Percentiles rank a stretch among this genome's conserved stretches.
These are phyloP conservation scores for Diogma glabrata DNA, from an alignment of 2,888 invertebrate species.

Conservation along the genomic window DNA sequence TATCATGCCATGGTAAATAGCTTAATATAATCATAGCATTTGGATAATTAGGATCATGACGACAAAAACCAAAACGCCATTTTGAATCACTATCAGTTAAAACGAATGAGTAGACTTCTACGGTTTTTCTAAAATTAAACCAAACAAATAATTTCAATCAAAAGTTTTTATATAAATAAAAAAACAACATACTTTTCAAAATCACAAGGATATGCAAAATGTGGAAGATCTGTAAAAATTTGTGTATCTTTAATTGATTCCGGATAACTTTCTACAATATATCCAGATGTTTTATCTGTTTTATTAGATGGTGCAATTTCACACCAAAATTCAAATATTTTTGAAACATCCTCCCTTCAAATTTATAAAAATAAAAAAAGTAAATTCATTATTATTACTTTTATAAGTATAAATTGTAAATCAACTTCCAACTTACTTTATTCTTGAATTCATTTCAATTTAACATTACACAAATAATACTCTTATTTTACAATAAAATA, in stretches of 20 bases:
- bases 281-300: slow-evolving; percentile 24
- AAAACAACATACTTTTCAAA: slow-evolving; percentile 54
- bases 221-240: slow-evolving; percentile 74
- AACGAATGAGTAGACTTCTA: slow-evolving; percentile 95
- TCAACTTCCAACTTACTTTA: slow-evolving; percentile 14
- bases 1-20: slow-evolving; percentile 92
- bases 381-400: background rate
- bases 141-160: slow-evolving; percentile 17
- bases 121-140: slow-evolving; percentile 54
- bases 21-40: slow-evolving; percentile 77
- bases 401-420: background rate
- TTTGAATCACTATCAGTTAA: slow-evolving; percentile 89
- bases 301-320: slow-evolving; percentile 26
- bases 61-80: slow-evolving; percentile 95
- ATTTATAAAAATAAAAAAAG: background rate
- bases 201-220: slow-evolving; percentile 83
- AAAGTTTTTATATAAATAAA: background rate
- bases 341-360: slow-evolving; percentile 33
- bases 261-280: slow-evolving; percentile 76
- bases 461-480: too few relatives aligned
- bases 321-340: slow-evolving; percentile 38
- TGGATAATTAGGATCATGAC: slow-evolving; percentile 83
- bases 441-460: slow-evolving; percentile 18
- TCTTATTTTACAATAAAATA: too few relatives aligned
- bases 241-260: slow-evolving; percentile 72